Evolutionary conservation across 2,113 vertebrate genomes (phyloP).

Genomic region (Podocnemis expansa): DNA sequence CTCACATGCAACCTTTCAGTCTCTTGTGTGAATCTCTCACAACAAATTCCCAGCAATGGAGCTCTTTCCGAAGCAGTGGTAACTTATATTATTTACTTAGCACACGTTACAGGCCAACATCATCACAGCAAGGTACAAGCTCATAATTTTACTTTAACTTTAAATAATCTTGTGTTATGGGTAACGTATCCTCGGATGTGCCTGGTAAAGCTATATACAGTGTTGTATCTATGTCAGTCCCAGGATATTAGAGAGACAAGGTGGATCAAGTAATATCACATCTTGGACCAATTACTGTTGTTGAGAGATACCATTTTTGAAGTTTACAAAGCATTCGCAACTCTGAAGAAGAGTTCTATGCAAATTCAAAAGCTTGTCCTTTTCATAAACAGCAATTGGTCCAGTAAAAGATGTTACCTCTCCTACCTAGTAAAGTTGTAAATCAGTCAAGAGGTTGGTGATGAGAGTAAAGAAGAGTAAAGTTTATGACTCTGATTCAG

Average conservation of each 20-base stretch:
- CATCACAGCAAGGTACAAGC: neutral
- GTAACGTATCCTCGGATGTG: neutral
- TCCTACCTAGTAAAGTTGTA: neutral
- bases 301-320: neutral
- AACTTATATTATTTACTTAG: slow-evolving; percentile 45
- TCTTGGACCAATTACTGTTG: neutral
- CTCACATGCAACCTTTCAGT: slow-evolving; percentile 53
- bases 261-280: neutral
- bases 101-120: slow-evolving; percentile 1
- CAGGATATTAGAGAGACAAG: neutral
- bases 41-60: slow-evolving; percentile 62
- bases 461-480: neutral
- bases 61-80: slow-evolving; percentile 22
- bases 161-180: neutral
- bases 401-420: neutral
- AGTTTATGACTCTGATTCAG: neutral
- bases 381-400: neutral
- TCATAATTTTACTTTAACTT: neutral
- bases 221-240: neutral
- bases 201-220: neutral
- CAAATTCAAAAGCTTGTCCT: neutral
- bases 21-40: slow-evolving; percentile 65
- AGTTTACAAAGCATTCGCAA: neutral
- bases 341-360: neutral
- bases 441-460: neutral